Conservation (phyloP, 1,140 invertebrate genomes). For the Aphidius gifuensis region DNA sequence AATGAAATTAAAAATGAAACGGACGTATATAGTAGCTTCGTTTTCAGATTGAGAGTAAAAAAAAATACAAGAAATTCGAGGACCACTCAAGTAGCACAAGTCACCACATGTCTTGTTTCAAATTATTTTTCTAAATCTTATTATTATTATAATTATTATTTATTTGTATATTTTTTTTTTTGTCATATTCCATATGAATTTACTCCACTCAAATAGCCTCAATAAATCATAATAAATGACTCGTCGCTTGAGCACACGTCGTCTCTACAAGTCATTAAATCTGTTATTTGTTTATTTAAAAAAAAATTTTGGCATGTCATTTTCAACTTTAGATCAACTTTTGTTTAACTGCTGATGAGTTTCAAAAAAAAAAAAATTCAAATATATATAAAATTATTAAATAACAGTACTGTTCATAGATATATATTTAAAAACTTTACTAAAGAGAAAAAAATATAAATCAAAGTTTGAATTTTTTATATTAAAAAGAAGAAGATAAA, state of each 20-base stretch:
- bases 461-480: no score
- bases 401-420: no score
- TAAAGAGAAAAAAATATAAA: no score
- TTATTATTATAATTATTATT: conserved; percentile 1
- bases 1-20: conserved; percentile 20
- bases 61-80: background rate
- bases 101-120: conserved; percentile 9
- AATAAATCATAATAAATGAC: conserved; percentile 45
- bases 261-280: conserved; percentile 27
- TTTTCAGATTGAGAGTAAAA: background rate
- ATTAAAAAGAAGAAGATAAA: no score
- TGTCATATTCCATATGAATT: conserved; percentile 17
- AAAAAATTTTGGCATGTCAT: no score
- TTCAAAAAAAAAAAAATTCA: no score
- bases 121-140: conserved; percentile 3
- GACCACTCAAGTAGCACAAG: conserved; percentile 4
- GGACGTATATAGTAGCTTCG: conserved; percentile 2
- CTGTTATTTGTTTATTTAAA: conserved; percentile 31
- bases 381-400: no score
- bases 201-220: conserved; percentile 32
- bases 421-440: no score
- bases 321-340: no score
- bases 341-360: no score
- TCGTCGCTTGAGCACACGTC: conserved; percentile 18
- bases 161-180: conserved; percentile 4